A percentile compares a stretch with the other conserved stretches of the same genome.
Conservation (phyloP, 1,140 invertebrate genomes). For the Leptonema lineaticorne region DNA sequence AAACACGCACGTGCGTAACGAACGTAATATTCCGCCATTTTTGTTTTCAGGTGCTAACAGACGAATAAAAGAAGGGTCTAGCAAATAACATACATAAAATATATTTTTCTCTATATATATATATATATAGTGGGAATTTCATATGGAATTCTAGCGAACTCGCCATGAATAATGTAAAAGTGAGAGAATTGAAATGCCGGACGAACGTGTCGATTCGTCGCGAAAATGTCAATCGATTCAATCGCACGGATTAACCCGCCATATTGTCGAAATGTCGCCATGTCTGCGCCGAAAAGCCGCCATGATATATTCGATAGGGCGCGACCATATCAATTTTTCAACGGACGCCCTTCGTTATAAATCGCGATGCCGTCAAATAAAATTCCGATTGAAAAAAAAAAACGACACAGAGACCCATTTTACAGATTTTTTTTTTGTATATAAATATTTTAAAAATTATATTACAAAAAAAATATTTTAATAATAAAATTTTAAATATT, state of each 20-base stretch:
- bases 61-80: neutral
- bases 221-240: slow-evolving; percentile 29
- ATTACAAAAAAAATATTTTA: no score
- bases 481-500: no score
- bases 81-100: no score
- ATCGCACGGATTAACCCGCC: slow-evolving; percentile 29
- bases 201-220: slow-evolving; percentile 13
- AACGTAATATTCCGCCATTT: neutral
- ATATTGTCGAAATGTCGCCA: slow-evolving; percentile 29
- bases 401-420: no score
- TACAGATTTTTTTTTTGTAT: no score
- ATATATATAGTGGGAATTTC: neutral
- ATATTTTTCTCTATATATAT: no score
- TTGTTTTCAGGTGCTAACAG: neutral
- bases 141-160: neutral
- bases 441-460: no score
- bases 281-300: neutral
- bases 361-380: no score
- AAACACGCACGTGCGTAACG: neutral
- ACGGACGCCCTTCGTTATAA: neutral
- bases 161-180: slow-evolving; percentile 16
- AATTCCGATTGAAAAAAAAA: no score
- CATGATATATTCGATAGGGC: neutral
- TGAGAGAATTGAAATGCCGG: neutral
- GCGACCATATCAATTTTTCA: slow-evolving; percentile 1